A percentile compares a stretch with the other conserved stretches of the same genome.
Evolutionary conservation across 2,113 vertebrate genomes (phyloP).

Genomic region (Syngnathus scovelli): DNA sequence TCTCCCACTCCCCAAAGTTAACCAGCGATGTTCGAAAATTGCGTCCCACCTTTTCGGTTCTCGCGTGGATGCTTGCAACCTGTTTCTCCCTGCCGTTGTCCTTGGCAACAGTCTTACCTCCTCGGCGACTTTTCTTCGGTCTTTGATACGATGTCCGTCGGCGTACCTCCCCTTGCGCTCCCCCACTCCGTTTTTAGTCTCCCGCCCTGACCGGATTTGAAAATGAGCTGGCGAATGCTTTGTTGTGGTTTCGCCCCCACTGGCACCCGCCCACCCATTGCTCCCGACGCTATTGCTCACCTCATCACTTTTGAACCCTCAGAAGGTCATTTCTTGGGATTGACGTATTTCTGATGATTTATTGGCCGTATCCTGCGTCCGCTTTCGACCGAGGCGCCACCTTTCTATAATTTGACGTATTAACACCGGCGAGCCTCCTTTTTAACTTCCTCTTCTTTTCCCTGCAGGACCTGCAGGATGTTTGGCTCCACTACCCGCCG

Average conservation of each 20-base stretch:
- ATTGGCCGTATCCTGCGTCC: not conserved
- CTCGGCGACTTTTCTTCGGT: not conserved
- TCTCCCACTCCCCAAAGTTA: constrained; percentile 13
- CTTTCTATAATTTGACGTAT: constrained; percentile 1
- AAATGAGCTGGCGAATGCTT: constrained; percentile 32
- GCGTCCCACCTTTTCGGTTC: constrained; percentile 20
- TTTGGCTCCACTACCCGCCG: constrained; percentile 97
- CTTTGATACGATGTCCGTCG: constrained; percentile 19
- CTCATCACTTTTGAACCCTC: not conserved
- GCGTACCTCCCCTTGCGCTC: not conserved
- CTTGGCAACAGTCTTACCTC: constrained; percentile 42
- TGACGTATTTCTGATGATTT: not conserved
- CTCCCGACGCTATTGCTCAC: not conserved
- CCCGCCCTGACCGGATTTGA: constrained; percentile 2
- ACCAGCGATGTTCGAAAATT: constrained; percentile 42
- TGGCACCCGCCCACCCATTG: not conserved
- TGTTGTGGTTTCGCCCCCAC: constrained; percentile 11
- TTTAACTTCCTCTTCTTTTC: constrained; percentile 6
- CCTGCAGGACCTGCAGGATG: constrained; percentile 86
- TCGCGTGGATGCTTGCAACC: constrained; percentile 28
- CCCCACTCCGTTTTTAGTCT: not conserved
- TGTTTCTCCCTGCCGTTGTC: constrained; percentile 39
- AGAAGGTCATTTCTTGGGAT: not conserved
- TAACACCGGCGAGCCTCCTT: not conserved
- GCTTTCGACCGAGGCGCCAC: not conserved